phyloP scores from a whole-genome alignment of 2,888 invertebrate genomes.

The Rhingia rostrata region DNA sequence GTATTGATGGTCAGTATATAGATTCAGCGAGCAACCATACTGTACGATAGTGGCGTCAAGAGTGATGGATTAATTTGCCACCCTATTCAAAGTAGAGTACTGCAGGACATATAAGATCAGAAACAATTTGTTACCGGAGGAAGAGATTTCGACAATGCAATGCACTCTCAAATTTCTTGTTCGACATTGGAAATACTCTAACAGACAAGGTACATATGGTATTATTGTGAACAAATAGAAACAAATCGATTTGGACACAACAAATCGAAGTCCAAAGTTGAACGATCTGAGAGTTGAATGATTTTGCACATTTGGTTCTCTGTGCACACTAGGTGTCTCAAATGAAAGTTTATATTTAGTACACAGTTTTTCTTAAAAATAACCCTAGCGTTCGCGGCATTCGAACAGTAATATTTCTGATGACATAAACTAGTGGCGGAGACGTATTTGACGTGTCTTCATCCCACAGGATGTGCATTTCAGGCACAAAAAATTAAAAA shows the following conservation, averaged over 20 bases:
- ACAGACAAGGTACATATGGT: not conserved
- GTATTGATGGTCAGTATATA: not conserved
- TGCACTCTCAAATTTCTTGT: constrained; percentile 1
- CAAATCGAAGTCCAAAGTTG: not conserved
- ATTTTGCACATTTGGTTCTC: no score
- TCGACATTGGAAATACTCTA: constrained; percentile 12
- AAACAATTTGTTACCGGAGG: not conserved
- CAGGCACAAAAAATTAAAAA: no score
- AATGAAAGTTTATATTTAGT: no score
- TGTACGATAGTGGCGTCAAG: constrained; percentile 2
- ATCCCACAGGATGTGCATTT: no score
- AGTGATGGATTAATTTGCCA: constrained; percentile 15
- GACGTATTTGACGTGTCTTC: no score
- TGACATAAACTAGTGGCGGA: no score
- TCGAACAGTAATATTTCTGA: no score
- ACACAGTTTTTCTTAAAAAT: no score
- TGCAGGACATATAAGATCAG: not conserved
- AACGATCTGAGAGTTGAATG: no score
- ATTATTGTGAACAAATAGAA: not conserved
- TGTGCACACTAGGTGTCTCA: no score
- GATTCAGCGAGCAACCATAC: not conserved
- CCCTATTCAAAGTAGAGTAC: not conserved
- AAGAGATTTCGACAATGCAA: constrained; percentile 11
- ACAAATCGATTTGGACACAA: not conserved
- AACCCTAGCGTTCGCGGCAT: no score